phyloP scores from a whole-genome alignment of 2,888 invertebrate species.

The Malacosoma neustria region DNA sequence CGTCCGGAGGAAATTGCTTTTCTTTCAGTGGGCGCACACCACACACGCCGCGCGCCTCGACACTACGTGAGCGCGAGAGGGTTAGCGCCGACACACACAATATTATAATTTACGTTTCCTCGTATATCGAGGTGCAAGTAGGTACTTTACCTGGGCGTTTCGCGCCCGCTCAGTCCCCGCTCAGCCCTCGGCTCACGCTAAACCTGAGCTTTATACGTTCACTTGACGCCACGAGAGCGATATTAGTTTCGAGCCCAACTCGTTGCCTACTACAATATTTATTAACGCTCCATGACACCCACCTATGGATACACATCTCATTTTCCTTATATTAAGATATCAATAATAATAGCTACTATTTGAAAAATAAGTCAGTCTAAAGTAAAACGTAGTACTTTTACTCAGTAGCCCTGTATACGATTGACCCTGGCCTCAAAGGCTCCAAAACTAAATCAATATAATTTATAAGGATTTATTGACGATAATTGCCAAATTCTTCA shows the following conservation, averaged over 20 bases:
- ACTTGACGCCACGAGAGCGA: slow-evolving; percentile 72
- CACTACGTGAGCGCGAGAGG: slow-evolving; percentile 55
- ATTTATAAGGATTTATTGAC: no score
- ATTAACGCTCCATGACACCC: slow-evolving; percentile 43
- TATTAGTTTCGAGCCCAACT: slow-evolving; percentile 71
- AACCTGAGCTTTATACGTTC: slow-evolving; percentile 75
- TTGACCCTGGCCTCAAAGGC: no score
- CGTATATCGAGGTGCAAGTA: slow-evolving; percentile 73
- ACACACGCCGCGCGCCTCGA: slow-evolving; percentile 46
- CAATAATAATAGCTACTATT: neutral
- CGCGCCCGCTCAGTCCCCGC: slow-evolving; percentile 67
- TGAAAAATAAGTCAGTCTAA: no score
- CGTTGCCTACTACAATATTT: slow-evolving; percentile 68
- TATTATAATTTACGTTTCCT: slow-evolving; percentile 74
- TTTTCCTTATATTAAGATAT: slow-evolving; percentile 32
- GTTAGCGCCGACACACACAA: slow-evolving; percentile 69
- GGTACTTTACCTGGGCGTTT: slow-evolving; percentile 71
- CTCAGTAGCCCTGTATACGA: no score
- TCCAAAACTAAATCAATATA: no score
- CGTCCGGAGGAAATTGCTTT: slow-evolving; percentile 72
- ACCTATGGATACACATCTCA: slow-evolving; percentile 22
- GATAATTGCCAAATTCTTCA: no score
- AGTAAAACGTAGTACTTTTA: no score
- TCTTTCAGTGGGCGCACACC: slow-evolving; percentile 70
- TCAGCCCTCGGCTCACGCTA: slow-evolving; percentile 68